Base-by-base conservation (phyloP, 1,140 invertebrate species). In the Coelopa frigida region DNA sequence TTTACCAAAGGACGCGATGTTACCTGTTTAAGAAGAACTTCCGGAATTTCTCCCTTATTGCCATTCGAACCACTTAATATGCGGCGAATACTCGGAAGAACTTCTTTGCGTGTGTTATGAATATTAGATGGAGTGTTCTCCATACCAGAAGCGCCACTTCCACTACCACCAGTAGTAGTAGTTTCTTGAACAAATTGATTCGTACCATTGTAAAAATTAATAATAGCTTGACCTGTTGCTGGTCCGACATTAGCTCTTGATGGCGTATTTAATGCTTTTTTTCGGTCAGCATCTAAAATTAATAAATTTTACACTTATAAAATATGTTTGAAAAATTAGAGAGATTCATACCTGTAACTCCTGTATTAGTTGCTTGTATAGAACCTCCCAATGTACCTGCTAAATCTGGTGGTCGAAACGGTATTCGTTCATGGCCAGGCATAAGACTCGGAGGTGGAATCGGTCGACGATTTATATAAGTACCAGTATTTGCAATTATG, bases 41-140 rank as follows among this genome's bases (percentile, higher is more conserved):
- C 84, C 0, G 85, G 82, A 32, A 86, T 83, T 49, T 87, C 84
- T 47, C 86, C 82, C 52, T 85, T 87, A 5, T 83, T 72, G 1
- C 86, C 86, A 59, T 85, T 87, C 29, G 85, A 86, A 1, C 86
- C 85, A 7, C 82, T 84, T 1, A 90, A 70, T 53, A 90, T 89
- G 36, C 87, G 73, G 0, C 83, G 84, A 48, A 89, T 87, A 44
- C 82, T 85, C 1, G 82, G 75, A 66, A 73, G 75, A 65, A 84
- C 73, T 58, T 85, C 54, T 75, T 81, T 46, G 78, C 78, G 37
- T 10, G 53, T 49, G 29, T 53, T 53, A 24, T 41, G 5, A 12
- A 12, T 41, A 24, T 24, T n/a, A n/a, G n/a, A n/a, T n/a, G n/a
- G n/a, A n/a, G n/a, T n/a, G n/a, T n/a, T n/a, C n/a, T n/a, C n/a